Evolutionary conservation across 1,140 invertebrate species (phyloP).

Genomic region (Lanistes nyassanus): DNA sequence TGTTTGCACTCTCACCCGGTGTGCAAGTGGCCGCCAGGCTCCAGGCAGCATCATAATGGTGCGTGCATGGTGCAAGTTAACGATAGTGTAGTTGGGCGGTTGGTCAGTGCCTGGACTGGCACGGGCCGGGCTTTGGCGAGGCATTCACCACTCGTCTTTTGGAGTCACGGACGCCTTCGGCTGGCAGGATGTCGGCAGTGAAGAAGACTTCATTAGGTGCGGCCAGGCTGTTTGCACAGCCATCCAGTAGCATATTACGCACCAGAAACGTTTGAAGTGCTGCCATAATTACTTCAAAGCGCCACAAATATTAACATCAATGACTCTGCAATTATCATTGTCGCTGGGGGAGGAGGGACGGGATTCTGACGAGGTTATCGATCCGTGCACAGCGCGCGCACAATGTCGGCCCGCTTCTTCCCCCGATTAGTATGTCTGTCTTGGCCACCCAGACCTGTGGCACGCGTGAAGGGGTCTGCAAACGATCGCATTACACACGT

Average conservation of each 20-base stretch:
- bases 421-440: no score
- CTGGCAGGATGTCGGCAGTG: neutral
- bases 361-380: no score
- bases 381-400: no score
- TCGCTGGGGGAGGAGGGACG: no score
- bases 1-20: constrained; percentile 2
- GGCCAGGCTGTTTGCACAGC: constrained; percentile 6
- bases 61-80: neutral
- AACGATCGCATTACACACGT: neutral
- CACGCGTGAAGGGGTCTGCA: constrained; percentile 14
- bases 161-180: neutral
- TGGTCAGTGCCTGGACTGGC: neutral
- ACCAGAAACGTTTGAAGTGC: constrained; percentile 5
- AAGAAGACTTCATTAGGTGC: neutral
- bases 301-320: constrained; percentile 30
- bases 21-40: neutral
- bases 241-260: constrained; percentile 10
- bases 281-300: constrained; percentile 20
- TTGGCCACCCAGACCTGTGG: neutral
- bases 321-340: constrained; percentile 23
- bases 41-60: neutral
- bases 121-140: neutral
- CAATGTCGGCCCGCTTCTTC: no score
- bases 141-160: neutral
- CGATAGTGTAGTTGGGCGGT: neutral